Evolutionary conservation across 2,113 vertebrate species (phyloP), one percentile per base, ranked within the genome.

Genomic region (Melanotaenia duboulayi): DNA sequence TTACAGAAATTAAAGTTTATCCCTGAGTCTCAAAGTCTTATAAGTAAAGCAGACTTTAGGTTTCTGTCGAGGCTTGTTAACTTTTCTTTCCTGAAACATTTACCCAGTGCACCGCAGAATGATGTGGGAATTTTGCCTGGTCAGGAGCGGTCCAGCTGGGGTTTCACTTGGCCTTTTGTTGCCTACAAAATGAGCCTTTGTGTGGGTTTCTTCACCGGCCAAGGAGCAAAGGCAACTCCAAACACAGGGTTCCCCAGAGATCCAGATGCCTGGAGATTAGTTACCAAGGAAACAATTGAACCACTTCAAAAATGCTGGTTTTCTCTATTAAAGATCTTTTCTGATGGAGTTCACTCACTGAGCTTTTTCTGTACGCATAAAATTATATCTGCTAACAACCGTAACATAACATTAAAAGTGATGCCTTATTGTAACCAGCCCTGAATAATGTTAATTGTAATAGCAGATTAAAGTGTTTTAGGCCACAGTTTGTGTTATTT

Each of bases 151-250:
- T 85, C 90, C 93, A 94, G 92, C 88, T 93, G 91, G 91, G 90
- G 89, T 93, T 93, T 93, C 89, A 91, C 90, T 93, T 84, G 84
- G 87, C 82, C 93, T 87, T 94, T 95, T 94, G 93, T 95, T 94
- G 85, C 86, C 54, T 73, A 85, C 89, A 93, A 94, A 94, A 93
- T 92, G 88, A 90, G 90, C 89, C 92, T 93, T 94, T 95, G 93
- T 94, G 89, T 89, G 77, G 82, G 85, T 90, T 89, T 80, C 83
- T 87, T 78, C 88, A 79, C 78, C 57, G 79, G 85, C 87, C 87
- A 91, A 91, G 90, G 83, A 93, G 87, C 59, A 52, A 90, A 90
- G 90, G 88, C 90, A 92, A 90, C 82, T 85, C 87, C 65, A 88
- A 89, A 89, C 86, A 87, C 76, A 81, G 80, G 89, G 76, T 88